These are phyloP conservation scores for Nyctibius grandis DNA, from an alignment of 2,797 vertebrate genomes.

Conservation along the genomic window DNA sequence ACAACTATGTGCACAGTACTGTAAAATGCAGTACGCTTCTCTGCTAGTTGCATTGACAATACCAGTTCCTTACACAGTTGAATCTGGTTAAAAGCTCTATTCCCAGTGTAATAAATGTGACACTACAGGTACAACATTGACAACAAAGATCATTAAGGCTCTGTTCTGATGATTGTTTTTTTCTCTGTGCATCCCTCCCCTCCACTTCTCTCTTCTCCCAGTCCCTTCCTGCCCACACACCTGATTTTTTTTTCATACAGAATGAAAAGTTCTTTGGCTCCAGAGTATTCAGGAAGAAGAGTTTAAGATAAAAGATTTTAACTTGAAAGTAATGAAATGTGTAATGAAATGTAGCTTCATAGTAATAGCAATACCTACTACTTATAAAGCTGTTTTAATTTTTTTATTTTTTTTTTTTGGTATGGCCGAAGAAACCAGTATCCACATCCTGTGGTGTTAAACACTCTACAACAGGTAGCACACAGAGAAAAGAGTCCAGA, in stretches of 20 bases:
- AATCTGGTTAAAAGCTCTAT: constrained; percentile 9
- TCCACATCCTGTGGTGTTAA: background rate
- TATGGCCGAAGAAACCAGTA: background rate
- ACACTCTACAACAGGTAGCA: background rate
- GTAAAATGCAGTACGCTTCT: constrained; percentile 29
- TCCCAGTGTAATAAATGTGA: background rate
- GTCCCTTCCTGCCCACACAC: background rate
- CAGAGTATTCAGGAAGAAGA: constrained; percentile 10
- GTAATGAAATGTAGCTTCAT: background rate
- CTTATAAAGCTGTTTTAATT: background rate
- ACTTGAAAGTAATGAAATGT: background rate
- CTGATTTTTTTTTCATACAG: background rate
- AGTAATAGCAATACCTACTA: constrained; percentile 1
- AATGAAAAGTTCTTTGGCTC: background rate
- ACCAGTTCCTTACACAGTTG: background rate
- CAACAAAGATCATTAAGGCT: constrained; percentile 42
- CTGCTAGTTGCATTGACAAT: background rate
- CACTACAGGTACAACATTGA: background rate
- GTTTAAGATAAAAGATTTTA: background rate
- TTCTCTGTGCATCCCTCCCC: background rate
- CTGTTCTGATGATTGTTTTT: constrained; percentile 9
- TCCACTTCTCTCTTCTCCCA: background rate
- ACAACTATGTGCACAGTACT: constrained; percentile 22
- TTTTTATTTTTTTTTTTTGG: background rate
- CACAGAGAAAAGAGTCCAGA: background rate